phyloP scores from a whole-genome alignment of 2,113 vertebrate genomes.

The Apteryx mantelli region DNA sequence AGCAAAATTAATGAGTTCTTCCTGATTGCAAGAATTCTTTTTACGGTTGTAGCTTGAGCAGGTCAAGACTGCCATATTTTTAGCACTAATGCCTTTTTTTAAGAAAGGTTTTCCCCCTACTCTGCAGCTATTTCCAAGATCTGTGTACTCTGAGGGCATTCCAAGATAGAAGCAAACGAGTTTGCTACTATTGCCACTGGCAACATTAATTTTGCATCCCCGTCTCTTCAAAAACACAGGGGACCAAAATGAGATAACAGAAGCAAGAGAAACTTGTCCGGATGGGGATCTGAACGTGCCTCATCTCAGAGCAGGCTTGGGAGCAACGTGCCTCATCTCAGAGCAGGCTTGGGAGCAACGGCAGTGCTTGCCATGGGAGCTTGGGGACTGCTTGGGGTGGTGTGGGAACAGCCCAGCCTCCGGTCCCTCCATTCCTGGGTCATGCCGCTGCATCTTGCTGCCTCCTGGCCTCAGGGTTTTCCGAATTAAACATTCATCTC shows the following conservation, averaged over 20 bases:
- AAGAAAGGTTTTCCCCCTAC: neutral
- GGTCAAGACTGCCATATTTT: neutral
- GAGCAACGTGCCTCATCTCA: neutral
- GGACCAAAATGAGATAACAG: neutral
- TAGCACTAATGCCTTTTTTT: neutral
- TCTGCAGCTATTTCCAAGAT: slow-evolving; percentile 4
- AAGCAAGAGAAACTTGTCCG: neutral
- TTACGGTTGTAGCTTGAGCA: fast-evolving
- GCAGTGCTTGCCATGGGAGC: neutral
- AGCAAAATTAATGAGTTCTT: neutral
- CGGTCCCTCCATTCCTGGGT: fast-evolving
- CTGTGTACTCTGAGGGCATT: slow-evolving; percentile 40
- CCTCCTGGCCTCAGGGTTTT: neutral
- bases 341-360: neutral
- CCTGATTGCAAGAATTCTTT: neutral
- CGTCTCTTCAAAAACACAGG: slow-evolving; percentile 7
- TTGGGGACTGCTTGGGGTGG: fast-evolving
- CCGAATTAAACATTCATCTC: neutral
- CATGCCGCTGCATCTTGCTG: neutral
- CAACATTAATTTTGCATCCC: slow-evolving; percentile 52
- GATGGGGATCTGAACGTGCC: neutral
- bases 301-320: neutral
- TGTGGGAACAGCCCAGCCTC: neutral
- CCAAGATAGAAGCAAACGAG: slow-evolving; percentile 29
- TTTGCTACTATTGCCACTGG: neutral